Percentiles rank a stretch among this genome's conserved stretches.
These are phyloP conservation scores for Palythoa grandiflora DNA, from an alignment of 92 coral and sea anemone species.

Conservation along the genomic window DNA sequence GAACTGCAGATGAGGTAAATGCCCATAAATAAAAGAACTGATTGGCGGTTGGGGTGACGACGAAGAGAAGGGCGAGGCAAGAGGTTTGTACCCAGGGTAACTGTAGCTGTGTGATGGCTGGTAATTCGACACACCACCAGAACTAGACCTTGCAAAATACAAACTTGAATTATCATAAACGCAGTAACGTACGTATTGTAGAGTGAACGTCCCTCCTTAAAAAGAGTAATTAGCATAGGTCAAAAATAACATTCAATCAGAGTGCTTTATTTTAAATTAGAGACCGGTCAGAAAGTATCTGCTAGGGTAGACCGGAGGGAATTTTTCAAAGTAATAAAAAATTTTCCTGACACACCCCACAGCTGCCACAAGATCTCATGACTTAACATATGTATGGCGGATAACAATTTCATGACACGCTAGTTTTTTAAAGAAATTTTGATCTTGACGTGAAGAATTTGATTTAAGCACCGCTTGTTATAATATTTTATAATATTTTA, in stretches of 20 bases:
- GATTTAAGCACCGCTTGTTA: too few relatives aligned
- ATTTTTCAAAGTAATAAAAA: too few relatives aligned
- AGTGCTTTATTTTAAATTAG: not conserved
- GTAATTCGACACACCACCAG: constrained; percentile 68
- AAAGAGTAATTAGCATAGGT: not conserved
- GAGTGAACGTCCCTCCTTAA: not conserved
- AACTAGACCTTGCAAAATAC: constrained; percentile 41
- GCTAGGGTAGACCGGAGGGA: too few relatives aligned
- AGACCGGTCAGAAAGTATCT: too few relatives aligned
- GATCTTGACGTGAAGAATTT: too few relatives aligned
- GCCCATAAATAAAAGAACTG: not conserved
- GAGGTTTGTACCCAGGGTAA: constrained; percentile 76
- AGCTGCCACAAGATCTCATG: too few relatives aligned
- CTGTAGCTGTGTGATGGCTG: constrained; percentile 69
- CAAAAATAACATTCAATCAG: not conserved
- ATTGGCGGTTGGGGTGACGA: not conserved
- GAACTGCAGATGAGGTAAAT: constrained; percentile 39
- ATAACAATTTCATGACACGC: too few relatives aligned
- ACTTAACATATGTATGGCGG: too few relatives aligned
- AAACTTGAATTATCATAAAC: not conserved
- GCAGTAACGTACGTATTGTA: not conserved
- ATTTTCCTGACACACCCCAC: too few relatives aligned
- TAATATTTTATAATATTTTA: too few relatives aligned
- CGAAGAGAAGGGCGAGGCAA: constrained; percentile 66
- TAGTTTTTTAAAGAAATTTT: too few relatives aligned